A percentile compares a stretch with the other conserved stretches of the same genome.
Conservation (phyloP, 2,888 invertebrate species). For the Seira ritae region DNA sequence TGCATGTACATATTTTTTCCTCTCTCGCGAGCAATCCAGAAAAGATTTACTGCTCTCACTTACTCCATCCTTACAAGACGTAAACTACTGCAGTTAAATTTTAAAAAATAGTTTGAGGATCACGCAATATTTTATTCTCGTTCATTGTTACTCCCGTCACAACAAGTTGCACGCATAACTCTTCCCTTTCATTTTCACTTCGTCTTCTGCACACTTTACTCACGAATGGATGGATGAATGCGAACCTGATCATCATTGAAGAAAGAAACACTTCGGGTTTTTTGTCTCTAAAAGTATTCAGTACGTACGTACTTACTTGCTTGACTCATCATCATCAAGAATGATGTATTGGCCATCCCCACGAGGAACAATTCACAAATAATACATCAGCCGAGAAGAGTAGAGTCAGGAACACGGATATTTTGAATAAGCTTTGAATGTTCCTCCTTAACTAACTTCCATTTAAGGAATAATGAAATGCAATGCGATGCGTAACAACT, state of each 20-base stretch:
- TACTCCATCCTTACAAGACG: neutral
- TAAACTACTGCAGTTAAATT: neutral
- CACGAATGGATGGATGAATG: too few relatives aligned
- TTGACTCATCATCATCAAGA: slow-evolving; percentile 38
- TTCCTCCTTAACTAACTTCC: slow-evolving; percentile 18
- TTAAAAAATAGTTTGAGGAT: slow-evolving; percentile 46
- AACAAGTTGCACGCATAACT: slow-evolving; percentile 59
- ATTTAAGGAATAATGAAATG: slow-evolving; percentile 40
- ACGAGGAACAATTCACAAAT: slow-evolving; percentile 64
- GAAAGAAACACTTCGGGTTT: too few relatives aligned
- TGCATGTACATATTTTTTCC: too few relatives aligned
- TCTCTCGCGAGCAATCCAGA: slow-evolving; percentile 32
- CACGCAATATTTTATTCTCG: slow-evolving; percentile 61
- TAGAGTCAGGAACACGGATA: too few relatives aligned
- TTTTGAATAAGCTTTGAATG: too few relatives aligned
- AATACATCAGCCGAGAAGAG: slow-evolving; percentile 31
- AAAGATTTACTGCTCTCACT: slow-evolving; percentile 44
- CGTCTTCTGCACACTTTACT: neutral
- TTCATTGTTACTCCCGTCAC: slow-evolving; percentile 53
- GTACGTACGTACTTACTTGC: too few relatives aligned
- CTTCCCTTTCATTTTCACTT: slow-evolving; percentile 26
- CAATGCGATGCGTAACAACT: neutral
- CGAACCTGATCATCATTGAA: too few relatives aligned
- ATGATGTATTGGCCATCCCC: slow-evolving; percentile 65
- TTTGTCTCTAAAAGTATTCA: too few relatives aligned